Percentiles rank a stretch among this genome's conserved stretches.
phyloP scores from a whole-genome alignment of 2,113 vertebrate species.

The Albula goreensis region DNA sequence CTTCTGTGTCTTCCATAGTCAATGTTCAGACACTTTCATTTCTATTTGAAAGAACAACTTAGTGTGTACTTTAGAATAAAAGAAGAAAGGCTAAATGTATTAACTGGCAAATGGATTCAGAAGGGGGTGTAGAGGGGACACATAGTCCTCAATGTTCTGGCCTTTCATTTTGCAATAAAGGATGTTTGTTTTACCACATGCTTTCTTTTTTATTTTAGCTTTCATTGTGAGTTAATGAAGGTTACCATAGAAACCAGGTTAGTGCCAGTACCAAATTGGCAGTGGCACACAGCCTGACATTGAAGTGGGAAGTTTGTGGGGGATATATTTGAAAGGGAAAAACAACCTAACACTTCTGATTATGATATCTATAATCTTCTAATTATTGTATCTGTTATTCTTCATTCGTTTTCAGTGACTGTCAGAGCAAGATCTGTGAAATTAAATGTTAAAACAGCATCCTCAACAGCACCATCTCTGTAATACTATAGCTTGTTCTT shows the following conservation, averaged over 20 bases:
- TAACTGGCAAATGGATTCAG: background rate
- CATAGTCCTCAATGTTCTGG: background rate
- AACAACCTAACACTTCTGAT: background rate
- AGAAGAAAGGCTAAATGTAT: background rate
- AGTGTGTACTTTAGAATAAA: background rate
- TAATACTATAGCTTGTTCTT: too few species aligned
- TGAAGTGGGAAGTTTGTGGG: background rate
- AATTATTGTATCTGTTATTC: background rate
- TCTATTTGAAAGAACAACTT: conserved; percentile 17
- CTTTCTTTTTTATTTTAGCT: background rate
- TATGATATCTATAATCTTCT: background rate
- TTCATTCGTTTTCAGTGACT: background rate
- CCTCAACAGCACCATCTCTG: background rate
- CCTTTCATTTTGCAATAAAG: background rate
- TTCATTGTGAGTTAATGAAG: background rate
- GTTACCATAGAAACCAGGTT: conserved; percentile 11
- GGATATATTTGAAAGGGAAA: background rate
- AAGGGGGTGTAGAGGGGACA: background rate
- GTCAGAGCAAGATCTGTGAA: background rate
- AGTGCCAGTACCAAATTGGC: background rate
- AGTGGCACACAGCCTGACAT: background rate
- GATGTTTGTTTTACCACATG: background rate
- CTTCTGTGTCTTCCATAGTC: background rate
- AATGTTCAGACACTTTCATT: background rate
- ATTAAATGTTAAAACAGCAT: background rate